Conservation (phyloP, 2,113 vertebrate genomes). For the Gallinago media region DNA sequence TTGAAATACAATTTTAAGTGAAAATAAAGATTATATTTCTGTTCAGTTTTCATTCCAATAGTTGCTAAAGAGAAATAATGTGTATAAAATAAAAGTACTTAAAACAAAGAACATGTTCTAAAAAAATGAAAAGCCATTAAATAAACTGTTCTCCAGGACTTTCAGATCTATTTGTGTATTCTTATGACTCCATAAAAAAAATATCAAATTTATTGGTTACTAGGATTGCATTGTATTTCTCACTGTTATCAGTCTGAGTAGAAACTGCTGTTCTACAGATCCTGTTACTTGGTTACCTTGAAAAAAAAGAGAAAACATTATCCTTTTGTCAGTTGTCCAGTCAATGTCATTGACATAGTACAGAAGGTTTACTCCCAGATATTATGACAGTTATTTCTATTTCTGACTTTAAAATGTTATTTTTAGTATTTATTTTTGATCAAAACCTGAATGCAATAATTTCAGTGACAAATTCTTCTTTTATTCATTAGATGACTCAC, state of each 20-base stretch:
- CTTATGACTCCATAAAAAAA: not conserved
- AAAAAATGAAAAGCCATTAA: not conserved
- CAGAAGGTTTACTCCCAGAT: not conserved
- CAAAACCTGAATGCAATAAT: not conserved
- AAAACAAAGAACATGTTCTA: not conserved
- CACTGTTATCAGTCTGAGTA: not conserved
- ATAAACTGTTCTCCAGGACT: not conserved
- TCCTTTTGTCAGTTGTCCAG: not conserved
- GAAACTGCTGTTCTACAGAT: not conserved
- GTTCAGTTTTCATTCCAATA: not conserved
- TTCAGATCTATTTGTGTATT: not conserved
- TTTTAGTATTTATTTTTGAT: not conserved
- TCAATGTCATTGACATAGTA: not conserved
- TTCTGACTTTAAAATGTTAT: not conserved
- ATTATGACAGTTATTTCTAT: not conserved
- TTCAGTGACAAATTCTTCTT: not conserved
- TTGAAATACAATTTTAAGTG: not conserved
- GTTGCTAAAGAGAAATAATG: not conserved
- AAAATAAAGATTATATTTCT: not conserved
- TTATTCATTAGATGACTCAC: not conserved
- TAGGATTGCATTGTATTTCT: not conserved
- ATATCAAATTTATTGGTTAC: not conserved
- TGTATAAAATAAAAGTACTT: not conserved
- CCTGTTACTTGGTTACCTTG: not conserved
- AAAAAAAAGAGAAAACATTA: not conserved